phyloP scores from a whole-genome alignment of 2,113 vertebrate genomes.

The Calypte anna region DNA sequence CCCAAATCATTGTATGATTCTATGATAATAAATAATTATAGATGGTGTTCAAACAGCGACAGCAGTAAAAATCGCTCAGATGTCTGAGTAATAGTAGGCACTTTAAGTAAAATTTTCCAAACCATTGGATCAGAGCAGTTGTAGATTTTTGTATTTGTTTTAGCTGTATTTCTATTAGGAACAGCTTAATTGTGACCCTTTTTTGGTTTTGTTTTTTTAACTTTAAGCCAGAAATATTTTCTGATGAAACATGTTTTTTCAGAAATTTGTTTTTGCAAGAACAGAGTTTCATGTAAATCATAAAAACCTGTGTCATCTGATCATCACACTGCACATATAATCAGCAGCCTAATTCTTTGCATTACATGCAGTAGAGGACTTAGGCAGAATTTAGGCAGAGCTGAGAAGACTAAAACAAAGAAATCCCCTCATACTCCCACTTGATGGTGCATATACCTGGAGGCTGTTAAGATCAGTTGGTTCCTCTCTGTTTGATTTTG shows the following conservation, averaged over 20 bases:
- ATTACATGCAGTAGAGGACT: not conserved
- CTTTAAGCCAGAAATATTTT: not conserved
- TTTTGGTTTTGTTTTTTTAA: not conserved
- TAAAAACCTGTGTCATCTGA: not conserved
- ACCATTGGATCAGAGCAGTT: not conserved
- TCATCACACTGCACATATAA: not conserved
- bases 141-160: not conserved
- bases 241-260: not conserved
- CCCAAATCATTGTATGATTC: too few relatives aligned
- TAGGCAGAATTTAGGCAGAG: not conserved
- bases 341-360: not conserved
- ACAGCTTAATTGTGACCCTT: accelerated
- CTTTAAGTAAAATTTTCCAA: not conserved
- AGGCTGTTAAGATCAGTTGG: not conserved
- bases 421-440: not conserved
- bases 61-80: not conserved
- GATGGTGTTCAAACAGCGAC: not conserved
- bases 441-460: not conserved
- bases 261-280: not conserved
- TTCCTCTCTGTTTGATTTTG: not conserved
- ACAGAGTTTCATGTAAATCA: not conserved
- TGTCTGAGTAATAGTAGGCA: not conserved
- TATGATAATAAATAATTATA: too few relatives aligned
- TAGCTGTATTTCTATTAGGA: not conserved
- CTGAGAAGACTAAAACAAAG: not conserved